Evolutionary conservation across 92 coral and sea anemone species (phyloP).

Genomic region (Ricordea florida): DNA sequence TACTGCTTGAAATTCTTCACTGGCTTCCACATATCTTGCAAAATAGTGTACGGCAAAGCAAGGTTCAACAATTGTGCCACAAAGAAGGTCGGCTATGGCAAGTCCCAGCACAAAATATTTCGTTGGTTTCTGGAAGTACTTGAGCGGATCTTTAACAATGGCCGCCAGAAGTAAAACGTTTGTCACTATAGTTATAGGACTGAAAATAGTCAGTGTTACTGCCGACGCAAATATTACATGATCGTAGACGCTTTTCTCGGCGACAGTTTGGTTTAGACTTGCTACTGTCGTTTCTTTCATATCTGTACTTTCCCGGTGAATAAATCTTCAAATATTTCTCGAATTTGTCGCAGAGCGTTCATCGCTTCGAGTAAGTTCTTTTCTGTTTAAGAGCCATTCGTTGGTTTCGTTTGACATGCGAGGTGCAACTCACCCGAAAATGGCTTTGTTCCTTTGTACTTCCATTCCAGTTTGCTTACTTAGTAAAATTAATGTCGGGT

Average conservation of each 20-base stretch:
- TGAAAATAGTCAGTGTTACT: constrained; percentile 34
- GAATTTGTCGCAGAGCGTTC: no score
- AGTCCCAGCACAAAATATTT: constrained; percentile 70
- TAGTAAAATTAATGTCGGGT: no score
- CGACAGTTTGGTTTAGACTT: not conserved
- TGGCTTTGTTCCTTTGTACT: no score
- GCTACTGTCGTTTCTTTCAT: no score
- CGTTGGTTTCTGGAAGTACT: constrained; percentile 73
- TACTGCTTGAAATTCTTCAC: constrained; percentile 1
- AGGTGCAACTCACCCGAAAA: no score
- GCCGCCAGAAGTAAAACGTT: constrained; percentile 64
- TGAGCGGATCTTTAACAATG: constrained; percentile 69
- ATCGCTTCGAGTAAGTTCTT: no score
- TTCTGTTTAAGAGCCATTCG: no score
- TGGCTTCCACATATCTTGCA: not conserved
- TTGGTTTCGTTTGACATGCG: no score
- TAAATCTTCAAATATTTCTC: no score
- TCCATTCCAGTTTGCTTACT: no score
- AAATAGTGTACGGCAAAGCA: constrained; percentile 58
- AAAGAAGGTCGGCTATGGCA: constrained; percentile 69
- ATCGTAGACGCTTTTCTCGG: constrained; percentile 7
- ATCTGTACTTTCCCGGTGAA: no score
- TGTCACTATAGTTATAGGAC: constrained; percentile 75
- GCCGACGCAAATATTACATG: constrained; percentile 56
- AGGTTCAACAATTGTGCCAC: constrained; percentile 81